Conservation (phyloP, 2,797 vertebrate species). For the Takifugu rubripes region DNA sequence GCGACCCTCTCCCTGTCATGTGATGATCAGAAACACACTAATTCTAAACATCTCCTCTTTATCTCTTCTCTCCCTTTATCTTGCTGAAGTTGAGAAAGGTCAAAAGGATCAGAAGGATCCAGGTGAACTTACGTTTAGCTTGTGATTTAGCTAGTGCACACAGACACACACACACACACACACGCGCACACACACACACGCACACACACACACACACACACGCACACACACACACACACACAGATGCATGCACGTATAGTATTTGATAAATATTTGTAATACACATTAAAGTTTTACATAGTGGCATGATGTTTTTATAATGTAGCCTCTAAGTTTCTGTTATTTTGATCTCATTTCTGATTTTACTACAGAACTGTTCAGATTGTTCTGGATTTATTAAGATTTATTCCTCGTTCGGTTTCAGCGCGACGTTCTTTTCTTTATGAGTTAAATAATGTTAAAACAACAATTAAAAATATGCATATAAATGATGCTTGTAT, state of each 20-base stretch:
- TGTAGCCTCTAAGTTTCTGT: conserved; percentile 61
- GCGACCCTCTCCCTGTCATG: conserved; percentile 22
- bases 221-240: neutral
- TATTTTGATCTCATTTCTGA: conserved; percentile 39
- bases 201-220: conserved; percentile 1
- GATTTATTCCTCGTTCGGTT: conserved; percentile 5
- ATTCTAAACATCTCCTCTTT: conserved; percentile 91
- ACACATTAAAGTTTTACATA: conserved; percentile 37
- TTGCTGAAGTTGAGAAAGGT: conserved; percentile 84
- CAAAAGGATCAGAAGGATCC: conserved; percentile 99
- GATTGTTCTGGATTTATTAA: neutral
- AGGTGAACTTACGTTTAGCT: conserved; percentile 97
- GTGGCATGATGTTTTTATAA: conserved; percentile 55
- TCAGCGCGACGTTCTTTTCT: neutral
- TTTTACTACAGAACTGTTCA: conserved; percentile 3
- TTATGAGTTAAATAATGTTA: conserved; percentile 15
- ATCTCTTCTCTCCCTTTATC: conserved; percentile 82
- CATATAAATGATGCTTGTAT: conserved; percentile 15
- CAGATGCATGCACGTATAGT: conserved; percentile 16
- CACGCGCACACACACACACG: conserved; percentile 10
- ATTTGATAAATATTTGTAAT: conserved; percentile 26
- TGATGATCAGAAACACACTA: conserved; percentile 74
- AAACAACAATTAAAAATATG: conserved; percentile 1
- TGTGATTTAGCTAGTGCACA: conserved; percentile 76
- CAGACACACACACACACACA: conserved; percentile 6